A percentile compares a stretch with the other conserved stretches of the same genome.
Conservation (phyloP, 2,797 vertebrate genomes). For the Poeciliopsis infans region DNA sequence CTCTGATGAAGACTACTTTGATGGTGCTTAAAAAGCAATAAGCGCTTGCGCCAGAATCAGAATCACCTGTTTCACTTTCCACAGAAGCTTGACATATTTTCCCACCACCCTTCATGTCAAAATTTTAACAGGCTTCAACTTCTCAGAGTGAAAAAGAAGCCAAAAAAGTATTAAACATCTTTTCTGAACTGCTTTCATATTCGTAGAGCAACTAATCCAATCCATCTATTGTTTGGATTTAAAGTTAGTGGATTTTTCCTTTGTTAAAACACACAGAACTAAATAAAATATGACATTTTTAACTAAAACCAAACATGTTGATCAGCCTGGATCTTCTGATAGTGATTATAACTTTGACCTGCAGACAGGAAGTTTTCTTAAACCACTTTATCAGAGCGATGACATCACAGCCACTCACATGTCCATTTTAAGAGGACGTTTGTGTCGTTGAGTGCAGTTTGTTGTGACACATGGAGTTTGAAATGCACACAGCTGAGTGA, state of each 20-base stretch:
- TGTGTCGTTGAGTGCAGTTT: neutral
- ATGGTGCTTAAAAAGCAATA: neutral
- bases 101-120: neutral
- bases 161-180: neutral
- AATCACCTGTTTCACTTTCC: neutral
- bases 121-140: neutral
- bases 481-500: constrained; percentile 5
- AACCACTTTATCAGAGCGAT: constrained; percentile 2
- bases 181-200: neutral
- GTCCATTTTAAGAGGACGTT: neutral
- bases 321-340: constrained; percentile 24
- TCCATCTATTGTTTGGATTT: neutral
- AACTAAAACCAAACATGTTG: constrained; percentile 42
- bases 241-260: neutral
- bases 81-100: neutral
- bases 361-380: constrained; percentile 6
- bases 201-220: neutral
- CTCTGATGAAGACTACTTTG: neutral
- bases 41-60: neutral
- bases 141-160: neutral
- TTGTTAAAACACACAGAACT: neutral
- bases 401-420: neutral
- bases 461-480: neutral
- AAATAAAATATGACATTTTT: neutral
- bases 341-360: constrained; percentile 18